Evolutionary conservation across 2,797 vertebrate species (phyloP).

Genomic region (Heterohyrax brucei): DNA sequence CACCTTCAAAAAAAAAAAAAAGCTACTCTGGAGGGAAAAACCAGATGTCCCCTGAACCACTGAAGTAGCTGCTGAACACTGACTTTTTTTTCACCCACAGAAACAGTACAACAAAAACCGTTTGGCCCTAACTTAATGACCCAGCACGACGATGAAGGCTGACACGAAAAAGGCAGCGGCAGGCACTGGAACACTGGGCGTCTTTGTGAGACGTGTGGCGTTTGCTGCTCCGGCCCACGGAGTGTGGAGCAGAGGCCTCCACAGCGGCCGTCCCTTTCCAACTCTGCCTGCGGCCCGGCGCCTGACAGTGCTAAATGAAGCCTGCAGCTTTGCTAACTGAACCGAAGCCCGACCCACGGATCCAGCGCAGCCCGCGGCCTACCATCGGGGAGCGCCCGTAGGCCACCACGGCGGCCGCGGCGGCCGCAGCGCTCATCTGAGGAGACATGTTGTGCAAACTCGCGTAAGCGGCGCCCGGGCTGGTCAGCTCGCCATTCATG

Average conservation of each 20-base stretch:
- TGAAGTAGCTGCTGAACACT: conserved; percentile 62
- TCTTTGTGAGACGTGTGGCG: conserved; percentile 63
- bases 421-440: conserved; percentile 96
- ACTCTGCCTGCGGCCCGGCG: background rate
- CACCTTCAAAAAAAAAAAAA: conserved; percentile 44
- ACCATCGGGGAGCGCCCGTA: conserved; percentile 98
- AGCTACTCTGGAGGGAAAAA: conserved; percentile 72
- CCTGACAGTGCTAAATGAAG: conserved; percentile 73
- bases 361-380: conserved; percentile 71
- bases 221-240: conserved; percentile 48
- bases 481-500: conserved; percentile 97
- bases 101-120: conserved; percentile 56
- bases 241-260: background rate
- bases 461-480: conserved; percentile 95
- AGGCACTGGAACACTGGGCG: background rate
- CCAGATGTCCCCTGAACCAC: conserved; percentile 6
- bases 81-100: conserved; percentile 62
- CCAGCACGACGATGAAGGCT: background rate
- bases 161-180: background rate
- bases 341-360: background rate
- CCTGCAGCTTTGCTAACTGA: conserved; percentile 57
- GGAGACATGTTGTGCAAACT: conserved; percentile 98
- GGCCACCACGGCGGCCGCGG: conserved; percentile 95
- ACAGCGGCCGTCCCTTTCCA: conserved; percentile 45
- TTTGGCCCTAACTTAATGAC: conserved; percentile 15